A percentile compares a stretch with the other conserved stretches of the same genome.
Conservation (phyloP, 2,888 invertebrate species). For the Petrolisthes cinctipes region DNA sequence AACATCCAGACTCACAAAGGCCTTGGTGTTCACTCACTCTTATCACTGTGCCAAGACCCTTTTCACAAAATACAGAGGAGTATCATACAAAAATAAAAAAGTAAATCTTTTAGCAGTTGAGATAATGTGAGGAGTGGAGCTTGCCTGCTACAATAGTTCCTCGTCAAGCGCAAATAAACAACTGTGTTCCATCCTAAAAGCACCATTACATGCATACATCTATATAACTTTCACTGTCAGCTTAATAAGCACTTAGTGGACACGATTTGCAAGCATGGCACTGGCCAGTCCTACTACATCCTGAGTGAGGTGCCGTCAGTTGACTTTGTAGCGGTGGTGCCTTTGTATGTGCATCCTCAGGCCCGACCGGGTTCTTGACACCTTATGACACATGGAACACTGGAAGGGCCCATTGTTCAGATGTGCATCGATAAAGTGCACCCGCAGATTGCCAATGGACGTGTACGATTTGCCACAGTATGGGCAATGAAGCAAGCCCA, state of each 20-base stretch:
- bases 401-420: slow-evolving; percentile 64
- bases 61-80: slow-evolving; percentile 52
- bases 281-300: slow-evolving; percentile 54
- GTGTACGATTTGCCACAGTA: slow-evolving; percentile 65
- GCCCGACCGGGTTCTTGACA: slow-evolving; percentile 65
- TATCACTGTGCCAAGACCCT: slow-evolving; percentile 56
- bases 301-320: slow-evolving; percentile 57
- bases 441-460: slow-evolving; percentile 64
- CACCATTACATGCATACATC: slow-evolving; percentile 57
- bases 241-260: slow-evolving; percentile 56
- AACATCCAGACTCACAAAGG: slow-evolving; percentile 51
- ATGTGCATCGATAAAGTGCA: slow-evolving; percentile 65
- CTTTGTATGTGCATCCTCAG: slow-evolving; percentile 65
- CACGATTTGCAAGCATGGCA: slow-evolving; percentile 57
- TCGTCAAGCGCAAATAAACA: slow-evolving; percentile 50
- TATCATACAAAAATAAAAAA: slow-evolving; percentile 58
- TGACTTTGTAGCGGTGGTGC: slow-evolving; percentile 63
- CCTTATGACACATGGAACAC: slow-evolving; percentile 64
- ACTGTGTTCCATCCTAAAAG: slow-evolving; percentile 53
- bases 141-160: slow-evolving; percentile 26
- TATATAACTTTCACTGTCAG: slow-evolving; percentile 49
- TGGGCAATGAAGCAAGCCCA: slow-evolving; percentile 64
- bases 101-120: slow-evolving; percentile 54
- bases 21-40: slow-evolving; percentile 54
- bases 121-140: slow-evolving; percentile 45